Percentiles rank a stretch among this genome's conserved stretches.
Conservation (phyloP, 2,113 vertebrate species). For the Tragelaphus imberbis region DNA sequence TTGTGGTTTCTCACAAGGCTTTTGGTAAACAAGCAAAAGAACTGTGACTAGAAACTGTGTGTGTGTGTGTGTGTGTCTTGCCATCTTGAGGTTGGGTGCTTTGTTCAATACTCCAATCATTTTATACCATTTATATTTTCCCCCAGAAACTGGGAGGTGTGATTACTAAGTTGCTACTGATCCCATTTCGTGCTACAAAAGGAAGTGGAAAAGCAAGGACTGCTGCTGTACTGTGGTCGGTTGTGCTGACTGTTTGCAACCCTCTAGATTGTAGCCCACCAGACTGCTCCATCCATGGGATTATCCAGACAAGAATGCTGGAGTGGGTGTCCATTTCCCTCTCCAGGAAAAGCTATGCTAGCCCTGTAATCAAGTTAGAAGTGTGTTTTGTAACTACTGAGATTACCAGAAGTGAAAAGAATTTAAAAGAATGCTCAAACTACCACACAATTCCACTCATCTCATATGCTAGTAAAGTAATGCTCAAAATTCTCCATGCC, state of each 20-base stretch:
- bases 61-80: not conserved
- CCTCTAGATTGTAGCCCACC: fast-evolving
- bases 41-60: not conserved
- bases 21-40: not conserved
- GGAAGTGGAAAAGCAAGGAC: not conserved
- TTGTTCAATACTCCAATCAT: not conserved
- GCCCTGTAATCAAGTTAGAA: not conserved
- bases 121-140: not conserved
- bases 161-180: not conserved
- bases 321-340: not conserved
- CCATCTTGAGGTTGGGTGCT: not conserved
- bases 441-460: no score
- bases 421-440: not conserved
- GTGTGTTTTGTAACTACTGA: not conserved
- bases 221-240: not conserved
- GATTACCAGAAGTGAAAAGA: not conserved
- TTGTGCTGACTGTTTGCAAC: fast-evolving
- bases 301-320: not conserved
- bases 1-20: not conserved
- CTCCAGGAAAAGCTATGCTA: not conserved
- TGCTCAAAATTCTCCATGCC: no score
- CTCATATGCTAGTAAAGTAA: no score
- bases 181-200: not conserved
- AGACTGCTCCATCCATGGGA: fast-evolving
- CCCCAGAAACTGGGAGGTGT: not conserved